These are phyloP conservation scores for Peromyscus californicus DNA, from an alignment of 2,113 vertebrate species.

Conservation along the genomic window DNA sequence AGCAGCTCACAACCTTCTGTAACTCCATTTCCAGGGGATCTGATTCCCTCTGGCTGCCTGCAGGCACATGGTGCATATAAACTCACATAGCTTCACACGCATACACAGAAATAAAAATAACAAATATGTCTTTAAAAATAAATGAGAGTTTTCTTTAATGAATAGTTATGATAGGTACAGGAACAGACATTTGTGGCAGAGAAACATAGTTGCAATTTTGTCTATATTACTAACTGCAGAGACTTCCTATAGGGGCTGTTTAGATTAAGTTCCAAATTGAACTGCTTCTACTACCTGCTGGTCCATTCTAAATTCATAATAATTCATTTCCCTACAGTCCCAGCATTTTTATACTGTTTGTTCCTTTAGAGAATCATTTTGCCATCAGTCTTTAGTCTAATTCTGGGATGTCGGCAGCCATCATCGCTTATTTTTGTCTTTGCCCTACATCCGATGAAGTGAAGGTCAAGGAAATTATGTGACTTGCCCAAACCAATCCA, in stretches of 20 bases:
- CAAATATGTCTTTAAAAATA: not conserved
- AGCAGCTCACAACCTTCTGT: not conserved
- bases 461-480: slow-evolving; percentile 82
- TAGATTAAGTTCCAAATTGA: slow-evolving; percentile 35
- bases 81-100: not conserved
- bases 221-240: not conserved
- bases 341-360: slow-evolving; percentile 64
- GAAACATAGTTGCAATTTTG: not conserved
- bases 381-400: slow-evolving; percentile 59
- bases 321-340: slow-evolving; percentile 7
- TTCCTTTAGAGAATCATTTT: slow-evolving; percentile 65
- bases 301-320: slow-evolving; percentile 53
- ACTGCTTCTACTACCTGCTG: slow-evolving; percentile 52
- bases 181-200: slow-evolving; percentile 13
- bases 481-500: slow-evolving; percentile 74
- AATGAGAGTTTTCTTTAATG: slow-evolving; percentile 58
- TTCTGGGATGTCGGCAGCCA: slow-evolving; percentile 69
- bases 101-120: not conserved
- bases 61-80: not conserved
- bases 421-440: slow-evolving; percentile 79
- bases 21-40: not conserved
- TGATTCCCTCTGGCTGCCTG: not conserved
- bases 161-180: slow-evolving; percentile 3
- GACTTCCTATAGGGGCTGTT: slow-evolving; percentile 45
- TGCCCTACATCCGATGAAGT: slow-evolving; percentile 79